A percentile compares a stretch with the other conserved stretches of the same genome.
phyloP scores from a whole-genome alignment of 1,140 invertebrate genomes.

The Linepithema humile region DNA sequence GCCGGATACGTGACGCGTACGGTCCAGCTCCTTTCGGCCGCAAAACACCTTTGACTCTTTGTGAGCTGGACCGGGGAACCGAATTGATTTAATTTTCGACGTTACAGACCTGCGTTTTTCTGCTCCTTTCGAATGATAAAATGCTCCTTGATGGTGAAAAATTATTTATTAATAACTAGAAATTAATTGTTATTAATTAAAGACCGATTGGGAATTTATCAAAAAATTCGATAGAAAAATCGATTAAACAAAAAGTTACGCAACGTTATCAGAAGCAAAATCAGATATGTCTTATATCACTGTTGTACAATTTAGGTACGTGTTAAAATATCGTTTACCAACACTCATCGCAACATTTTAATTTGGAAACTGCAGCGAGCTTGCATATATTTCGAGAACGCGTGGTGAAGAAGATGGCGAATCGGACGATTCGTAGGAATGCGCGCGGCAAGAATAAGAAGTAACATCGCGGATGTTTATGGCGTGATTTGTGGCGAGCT shows the following conservation, averaged over 20 bases:
- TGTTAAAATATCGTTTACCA: neutral
- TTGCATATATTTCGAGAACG: neutral
- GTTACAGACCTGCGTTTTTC: neutral
- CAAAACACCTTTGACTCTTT: constrained; percentile 36
- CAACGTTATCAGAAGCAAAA: neutral
- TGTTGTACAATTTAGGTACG: neutral
- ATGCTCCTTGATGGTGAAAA: neutral
- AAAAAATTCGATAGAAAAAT: no score
- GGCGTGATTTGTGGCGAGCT: constrained; percentile 82
- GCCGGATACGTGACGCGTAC: constrained; percentile 36
- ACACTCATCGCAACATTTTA: neutral
- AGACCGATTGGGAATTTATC: no score
- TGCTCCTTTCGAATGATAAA: neutral
- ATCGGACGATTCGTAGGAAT: neutral
- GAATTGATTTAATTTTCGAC: neutral
- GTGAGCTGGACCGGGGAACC: neutral
- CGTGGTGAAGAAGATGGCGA: constrained; percentile 23
- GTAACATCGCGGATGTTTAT: constrained; percentile 81
- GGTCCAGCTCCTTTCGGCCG: constrained; percentile 8
- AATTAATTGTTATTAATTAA: no score
- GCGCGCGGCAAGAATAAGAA: constrained; percentile 66
- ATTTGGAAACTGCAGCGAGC: neutral
- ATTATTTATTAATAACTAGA: neutral
- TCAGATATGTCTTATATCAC: neutral
- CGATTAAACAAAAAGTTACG: no score